Evolutionary conservation across 2,797 vertebrate species (phyloP).

Genomic region (Danio choprae): DNA sequence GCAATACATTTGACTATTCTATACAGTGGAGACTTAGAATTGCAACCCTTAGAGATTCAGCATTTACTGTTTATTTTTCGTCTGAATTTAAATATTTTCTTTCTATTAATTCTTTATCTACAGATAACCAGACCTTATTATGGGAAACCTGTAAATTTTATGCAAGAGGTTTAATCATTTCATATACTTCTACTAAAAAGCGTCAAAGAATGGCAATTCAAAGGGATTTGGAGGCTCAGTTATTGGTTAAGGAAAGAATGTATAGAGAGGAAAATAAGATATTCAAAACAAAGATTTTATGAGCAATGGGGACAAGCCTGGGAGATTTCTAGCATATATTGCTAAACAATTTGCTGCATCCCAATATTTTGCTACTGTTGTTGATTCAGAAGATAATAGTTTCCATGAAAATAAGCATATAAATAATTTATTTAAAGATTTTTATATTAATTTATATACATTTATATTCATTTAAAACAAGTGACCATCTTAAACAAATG

Average conservation of each 20-base stretch:
- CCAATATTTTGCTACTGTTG: background rate
- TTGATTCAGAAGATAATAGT: background rate
- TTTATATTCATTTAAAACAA: background rate
- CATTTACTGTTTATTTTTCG: background rate
- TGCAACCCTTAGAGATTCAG: background rate
- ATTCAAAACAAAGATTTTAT: background rate
- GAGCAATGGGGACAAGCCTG: background rate
- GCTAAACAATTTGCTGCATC: background rate
- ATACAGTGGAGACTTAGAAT: background rate
- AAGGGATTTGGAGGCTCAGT: background rate
- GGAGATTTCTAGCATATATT: background rate
- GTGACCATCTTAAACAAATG: conserved; percentile 1
- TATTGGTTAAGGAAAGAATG: background rate
- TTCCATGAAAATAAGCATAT: background rate
- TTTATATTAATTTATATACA: background rate
- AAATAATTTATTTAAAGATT: background rate
- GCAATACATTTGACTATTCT: background rate
- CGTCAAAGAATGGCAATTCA: background rate
- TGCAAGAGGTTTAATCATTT: conserved; percentile 4
- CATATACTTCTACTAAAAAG: background rate
- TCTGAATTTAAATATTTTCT: background rate
- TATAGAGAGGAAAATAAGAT: background rate
- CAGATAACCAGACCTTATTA: background rate
- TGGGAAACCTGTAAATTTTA: conserved; percentile 2
- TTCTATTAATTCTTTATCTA: conserved; percentile 2